A percentile compares a stretch with the other conserved stretches of the same genome.
Conservation (phyloP, 2,888 invertebrate genomes). For the Meta bourneti region DNA sequence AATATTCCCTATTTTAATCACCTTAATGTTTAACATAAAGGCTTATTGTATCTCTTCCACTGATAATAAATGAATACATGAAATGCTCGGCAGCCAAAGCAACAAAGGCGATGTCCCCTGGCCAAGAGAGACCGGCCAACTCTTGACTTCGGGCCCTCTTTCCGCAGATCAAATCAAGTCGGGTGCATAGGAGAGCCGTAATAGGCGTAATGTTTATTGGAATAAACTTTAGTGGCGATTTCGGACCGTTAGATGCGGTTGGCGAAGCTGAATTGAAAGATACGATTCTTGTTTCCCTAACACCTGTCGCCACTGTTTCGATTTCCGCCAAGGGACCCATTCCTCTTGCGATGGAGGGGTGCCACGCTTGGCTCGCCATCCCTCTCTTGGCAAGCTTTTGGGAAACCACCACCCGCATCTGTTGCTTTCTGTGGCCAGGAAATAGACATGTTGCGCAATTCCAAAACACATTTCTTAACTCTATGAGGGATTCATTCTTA, state of each 20-base stretch:
- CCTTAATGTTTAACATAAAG: too few species aligned
- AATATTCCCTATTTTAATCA: too few species aligned
- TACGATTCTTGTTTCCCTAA: constrained; percentile 32
- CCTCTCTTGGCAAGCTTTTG: neutral
- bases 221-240: constrained; percentile 33
- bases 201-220: constrained; percentile 29
- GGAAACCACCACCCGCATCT: too few species aligned
- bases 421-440: too few species aligned
- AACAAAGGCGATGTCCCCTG: neutral
- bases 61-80: too few species aligned
- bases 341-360: neutral
- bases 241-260: constrained; percentile 20
- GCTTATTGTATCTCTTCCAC: too few species aligned
- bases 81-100: too few species aligned
- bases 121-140: neutral
- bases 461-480: too few species aligned
- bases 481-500: too few species aligned
- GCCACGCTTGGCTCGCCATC: neutral
- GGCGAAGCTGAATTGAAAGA: constrained; percentile 36
- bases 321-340: constrained; percentile 29
- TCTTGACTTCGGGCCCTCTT: neutral
- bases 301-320: constrained; percentile 35
- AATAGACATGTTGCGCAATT: too few species aligned
- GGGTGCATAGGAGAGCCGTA: neutral
- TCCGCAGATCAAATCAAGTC: neutral